These are phyloP conservation scores for Hippocampus barbouri DNA, from an alignment of 2,113 vertebrate species.

Conservation along the genomic window DNA sequence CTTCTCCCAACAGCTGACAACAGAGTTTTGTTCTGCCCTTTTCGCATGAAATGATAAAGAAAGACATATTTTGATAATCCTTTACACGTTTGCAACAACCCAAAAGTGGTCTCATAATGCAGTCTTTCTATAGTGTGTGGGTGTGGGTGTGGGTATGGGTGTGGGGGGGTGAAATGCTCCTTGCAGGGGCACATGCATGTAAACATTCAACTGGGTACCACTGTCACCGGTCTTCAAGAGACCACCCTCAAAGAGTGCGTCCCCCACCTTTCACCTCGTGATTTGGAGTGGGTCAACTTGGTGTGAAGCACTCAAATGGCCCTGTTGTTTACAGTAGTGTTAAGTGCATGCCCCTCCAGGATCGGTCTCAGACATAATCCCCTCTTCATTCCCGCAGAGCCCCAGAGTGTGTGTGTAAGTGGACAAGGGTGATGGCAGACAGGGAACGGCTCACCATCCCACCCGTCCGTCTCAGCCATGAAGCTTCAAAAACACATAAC, in stretches of 20 bases:
- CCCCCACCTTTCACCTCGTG: conserved; percentile 31
- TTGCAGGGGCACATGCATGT: not conserved
- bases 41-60: too few relatives aligned
- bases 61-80: too few relatives aligned
- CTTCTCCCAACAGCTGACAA: not conserved
- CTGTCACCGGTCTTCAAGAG: not conserved
- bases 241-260: not conserved
- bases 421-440: conserved; percentile 71
- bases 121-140: not conserved
- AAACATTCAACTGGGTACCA: not conserved
- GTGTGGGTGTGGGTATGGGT: too few relatives aligned
- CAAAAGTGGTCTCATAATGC: not conserved
- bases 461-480: conserved; percentile 22
- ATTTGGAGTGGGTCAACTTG: conserved; percentile 32
- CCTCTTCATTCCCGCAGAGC: conserved; percentile 66
- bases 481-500: conserved; percentile 26
- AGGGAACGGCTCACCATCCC: conserved; percentile 50
- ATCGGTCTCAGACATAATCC: conserved; percentile 69
- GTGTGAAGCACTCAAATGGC: conserved; percentile 52
- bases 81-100: not conserved
- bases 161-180: too few relatives aligned
- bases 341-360: conserved; percentile 67
- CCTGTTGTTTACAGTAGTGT: conserved; percentile 70
- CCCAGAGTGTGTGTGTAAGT: conserved; percentile 64
- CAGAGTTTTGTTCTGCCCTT: too few relatives aligned